phyloP scores from a whole-genome alignment of 2,113 vertebrate genomes.

The Rattus rattus region DNA sequence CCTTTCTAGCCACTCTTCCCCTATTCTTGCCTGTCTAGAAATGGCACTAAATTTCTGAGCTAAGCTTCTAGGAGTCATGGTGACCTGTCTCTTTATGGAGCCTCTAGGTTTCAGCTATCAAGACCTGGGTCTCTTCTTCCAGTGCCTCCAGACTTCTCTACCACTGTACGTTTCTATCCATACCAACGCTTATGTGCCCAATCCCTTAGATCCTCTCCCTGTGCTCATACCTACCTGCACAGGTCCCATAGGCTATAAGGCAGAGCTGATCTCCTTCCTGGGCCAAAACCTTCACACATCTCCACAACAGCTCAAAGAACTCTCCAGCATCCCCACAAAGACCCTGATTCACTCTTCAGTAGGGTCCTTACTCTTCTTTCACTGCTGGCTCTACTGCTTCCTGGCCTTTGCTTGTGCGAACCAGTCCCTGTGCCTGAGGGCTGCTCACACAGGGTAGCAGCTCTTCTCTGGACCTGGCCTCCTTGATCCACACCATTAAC shows the following conservation, averaged over 20 bases:
- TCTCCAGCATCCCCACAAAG: neutral
- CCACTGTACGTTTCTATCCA: neutral
- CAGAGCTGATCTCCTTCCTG: neutral
- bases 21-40: neutral
- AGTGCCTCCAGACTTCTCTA: neutral
- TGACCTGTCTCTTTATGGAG: neutral
- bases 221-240: neutral
- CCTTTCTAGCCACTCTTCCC: neutral
- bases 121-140: neutral
- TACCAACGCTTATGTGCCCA: neutral
- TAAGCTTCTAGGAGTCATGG: neutral
- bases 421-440: neutral
- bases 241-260: neutral
- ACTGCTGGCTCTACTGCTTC: neutral
- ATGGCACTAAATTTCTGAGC: neutral
- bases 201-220: neutral
- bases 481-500: fast-evolving
- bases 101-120: neutral
- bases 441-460: neutral
- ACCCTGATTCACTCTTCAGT: neutral
- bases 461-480: neutral
- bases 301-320: neutral
- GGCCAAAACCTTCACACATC: neutral
- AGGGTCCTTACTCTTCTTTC: neutral
- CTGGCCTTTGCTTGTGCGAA: neutral